These are phyloP conservation scores for Drosophila willistoni DNA, from an alignment of 1,140 invertebrate species.

Conservation along the genomic window DNA sequence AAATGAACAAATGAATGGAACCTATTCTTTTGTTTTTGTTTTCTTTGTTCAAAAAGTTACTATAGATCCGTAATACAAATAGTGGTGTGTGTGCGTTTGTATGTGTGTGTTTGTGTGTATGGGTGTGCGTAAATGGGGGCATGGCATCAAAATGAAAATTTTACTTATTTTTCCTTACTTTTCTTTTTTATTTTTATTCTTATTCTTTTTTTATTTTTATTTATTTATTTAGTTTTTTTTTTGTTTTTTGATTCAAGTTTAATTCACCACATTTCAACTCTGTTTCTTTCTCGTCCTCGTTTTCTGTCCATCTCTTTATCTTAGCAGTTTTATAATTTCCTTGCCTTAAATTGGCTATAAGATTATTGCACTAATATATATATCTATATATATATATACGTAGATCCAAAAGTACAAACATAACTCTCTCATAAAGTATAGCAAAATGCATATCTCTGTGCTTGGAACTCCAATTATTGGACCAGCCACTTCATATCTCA, in stretches of 20 bases:
- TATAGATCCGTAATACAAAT: conserved; percentile 10
- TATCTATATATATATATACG: conserved; percentile 18
- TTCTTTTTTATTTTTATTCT: not conserved
- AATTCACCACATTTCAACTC: conserved; percentile 3
- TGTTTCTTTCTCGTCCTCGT: not conserved
- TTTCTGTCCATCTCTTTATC: not conserved
- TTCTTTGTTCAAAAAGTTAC: not conserved
- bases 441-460: conserved; percentile 15
- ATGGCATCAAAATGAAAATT: conserved; percentile 8
- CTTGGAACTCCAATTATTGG: conserved; percentile 13
- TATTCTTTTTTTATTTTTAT: not conserved
- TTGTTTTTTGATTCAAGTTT: conserved; percentile 8
- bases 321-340: conserved; percentile 10
- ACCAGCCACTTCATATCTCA: conserved; percentile 5
- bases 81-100: not conserved
- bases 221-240: not conserved
- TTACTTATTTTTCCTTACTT: not conserved
- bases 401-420: conserved; percentile 10
- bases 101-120: not conserved
- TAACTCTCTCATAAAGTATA: conserved; percentile 11
- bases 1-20: conserved; percentile 1
- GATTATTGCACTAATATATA: conserved; percentile 17
- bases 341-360: conserved; percentile 5
- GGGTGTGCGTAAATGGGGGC: conserved; percentile 6
- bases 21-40: not conserved